A percentile compares a stretch with the other conserved stretches of the same genome.
phyloP scores from a whole-genome alignment of 2,113 vertebrate species.

The Nothobranchius furzeri region DNA sequence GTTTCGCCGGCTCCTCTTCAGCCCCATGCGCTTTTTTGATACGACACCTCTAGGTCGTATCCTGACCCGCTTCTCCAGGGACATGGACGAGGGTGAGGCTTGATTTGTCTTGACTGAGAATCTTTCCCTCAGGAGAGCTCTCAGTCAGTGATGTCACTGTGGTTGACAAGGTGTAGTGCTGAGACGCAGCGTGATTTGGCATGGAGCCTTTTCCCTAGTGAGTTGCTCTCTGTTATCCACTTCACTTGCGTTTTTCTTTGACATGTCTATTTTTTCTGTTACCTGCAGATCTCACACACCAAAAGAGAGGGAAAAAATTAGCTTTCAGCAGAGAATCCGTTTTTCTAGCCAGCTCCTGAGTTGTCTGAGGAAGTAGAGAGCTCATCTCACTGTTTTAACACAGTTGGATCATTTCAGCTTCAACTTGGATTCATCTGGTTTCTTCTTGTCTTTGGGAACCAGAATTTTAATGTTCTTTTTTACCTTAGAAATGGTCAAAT shows the following conservation, averaged over 20 bases:
- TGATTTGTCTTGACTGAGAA: conserved; percentile 55
- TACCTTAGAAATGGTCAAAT: neutral
- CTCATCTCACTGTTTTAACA: neutral
- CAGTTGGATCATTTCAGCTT: neutral
- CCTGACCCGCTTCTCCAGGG: conserved; percentile 84
- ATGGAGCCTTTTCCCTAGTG: conserved; percentile 30
- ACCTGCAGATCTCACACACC: neutral
- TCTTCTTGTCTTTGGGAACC: neutral
- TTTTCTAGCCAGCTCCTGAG: neutral
- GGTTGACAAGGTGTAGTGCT: conserved; percentile 54
- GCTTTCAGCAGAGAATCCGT: neutral
- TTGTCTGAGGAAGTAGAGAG: neutral
- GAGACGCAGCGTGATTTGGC: conserved; percentile 44
- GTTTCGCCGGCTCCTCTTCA: conserved; percentile 76
- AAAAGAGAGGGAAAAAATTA: neutral
- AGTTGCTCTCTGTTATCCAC: conserved; percentile 35
- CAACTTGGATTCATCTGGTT: neutral
- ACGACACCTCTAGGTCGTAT: conserved; percentile 84
- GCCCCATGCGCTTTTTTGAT: conserved; percentile 84
- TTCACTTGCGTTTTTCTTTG: conserved; percentile 43
- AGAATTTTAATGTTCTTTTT: neutral
- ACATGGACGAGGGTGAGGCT: conserved; percentile 85
- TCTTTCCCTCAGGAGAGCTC: conserved; percentile 39
- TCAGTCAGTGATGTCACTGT: conserved; percentile 49
- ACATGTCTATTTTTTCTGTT: conserved; percentile 22